These are phyloP conservation scores for Melanotaenia duboulayi DNA, from an alignment of 2,113 vertebrate genomes.

Conservation along the genomic window DNA sequence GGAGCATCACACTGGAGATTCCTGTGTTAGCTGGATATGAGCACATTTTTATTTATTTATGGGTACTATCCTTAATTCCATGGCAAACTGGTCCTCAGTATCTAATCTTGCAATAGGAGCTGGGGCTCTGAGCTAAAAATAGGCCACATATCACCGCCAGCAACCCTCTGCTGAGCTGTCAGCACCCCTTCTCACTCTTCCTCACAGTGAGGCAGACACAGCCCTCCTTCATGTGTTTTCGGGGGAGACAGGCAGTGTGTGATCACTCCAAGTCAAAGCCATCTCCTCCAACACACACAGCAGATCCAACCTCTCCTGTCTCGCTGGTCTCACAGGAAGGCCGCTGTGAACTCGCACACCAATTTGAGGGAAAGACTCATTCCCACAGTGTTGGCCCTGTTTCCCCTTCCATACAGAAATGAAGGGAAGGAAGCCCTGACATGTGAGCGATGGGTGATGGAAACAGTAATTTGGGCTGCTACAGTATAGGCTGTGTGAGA, in stretches of 20 bases:
- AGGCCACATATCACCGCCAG: conserved; percentile 57
- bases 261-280: conserved; percentile 66
- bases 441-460: conserved; percentile 66
- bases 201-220: conserved; percentile 62
- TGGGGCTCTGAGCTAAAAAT: conserved; percentile 65
- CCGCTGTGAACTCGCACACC: conserved; percentile 62
- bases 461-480: conserved; percentile 63
- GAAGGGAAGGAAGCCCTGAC: conserved; percentile 66
- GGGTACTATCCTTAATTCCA: conserved; percentile 15
- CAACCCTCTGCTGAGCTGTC: conserved; percentile 72
- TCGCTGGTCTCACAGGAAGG: conserved; percentile 63
- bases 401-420: conserved; percentile 58
- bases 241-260: conserved; percentile 63
- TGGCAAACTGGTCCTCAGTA: conserved; percentile 40
- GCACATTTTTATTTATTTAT: conserved; percentile 6
- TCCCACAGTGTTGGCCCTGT: conserved; percentile 59
- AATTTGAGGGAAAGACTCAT: conserved; percentile 69
- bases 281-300: conserved; percentile 59
- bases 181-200: conserved; percentile 70
- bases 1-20: conserved; percentile 38
- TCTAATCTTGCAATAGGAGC: conserved; percentile 70
- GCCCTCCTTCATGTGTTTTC: conserved; percentile 67
- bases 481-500: conserved; percentile 45
- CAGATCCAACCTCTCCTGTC: conserved; percentile 59
- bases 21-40: conserved; percentile 15